Conservation (phyloP, 2,888 invertebrate genomes). For the Mythimna ferrago region DNA sequence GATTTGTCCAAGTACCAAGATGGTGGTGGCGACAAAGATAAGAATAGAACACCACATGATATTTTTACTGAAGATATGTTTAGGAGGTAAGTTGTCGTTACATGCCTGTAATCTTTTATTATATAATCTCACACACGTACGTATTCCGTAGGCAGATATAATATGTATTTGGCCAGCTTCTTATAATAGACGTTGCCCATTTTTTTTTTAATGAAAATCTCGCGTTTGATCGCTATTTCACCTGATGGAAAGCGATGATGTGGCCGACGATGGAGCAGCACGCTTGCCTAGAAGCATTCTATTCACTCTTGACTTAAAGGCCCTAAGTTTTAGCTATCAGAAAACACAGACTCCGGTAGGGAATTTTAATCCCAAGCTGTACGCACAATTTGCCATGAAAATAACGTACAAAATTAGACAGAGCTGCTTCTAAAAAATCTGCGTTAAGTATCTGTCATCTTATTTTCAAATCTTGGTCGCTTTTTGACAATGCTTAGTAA, state of each 20-base stretch:
- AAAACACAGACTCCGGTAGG: too few relatives aligned
- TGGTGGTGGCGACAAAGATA: slow-evolving; percentile 78
- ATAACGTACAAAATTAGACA: background rate
- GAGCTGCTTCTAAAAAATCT: background rate
- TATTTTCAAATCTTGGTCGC: background rate
- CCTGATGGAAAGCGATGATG: too few relatives aligned
- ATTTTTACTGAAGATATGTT: slow-evolving; percentile 94
- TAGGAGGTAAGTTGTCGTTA: slow-evolving; percentile 84
- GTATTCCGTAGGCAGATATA: background rate
- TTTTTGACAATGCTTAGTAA: too few relatives aligned
- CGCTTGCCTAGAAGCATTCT: too few relatives aligned
- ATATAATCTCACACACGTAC: background rate
- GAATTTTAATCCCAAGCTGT: too few relatives aligned
- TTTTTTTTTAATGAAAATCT: too few relatives aligned
- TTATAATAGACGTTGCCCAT: background rate
- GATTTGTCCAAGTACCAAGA: slow-evolving; percentile 83
- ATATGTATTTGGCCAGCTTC: background rate
- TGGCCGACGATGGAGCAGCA: too few relatives aligned
- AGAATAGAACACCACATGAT: slow-evolving; percentile 89
- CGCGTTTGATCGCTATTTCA: too few relatives aligned
- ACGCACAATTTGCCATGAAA: too few relatives aligned
- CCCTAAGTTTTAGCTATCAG: too few relatives aligned
- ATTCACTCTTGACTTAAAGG: too few relatives aligned
- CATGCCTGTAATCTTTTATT: background rate
- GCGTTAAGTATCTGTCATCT: background rate